phyloP scores from a whole-genome alignment of 2,113 vertebrate species.

The Mormyrus iriodes region DNA sequence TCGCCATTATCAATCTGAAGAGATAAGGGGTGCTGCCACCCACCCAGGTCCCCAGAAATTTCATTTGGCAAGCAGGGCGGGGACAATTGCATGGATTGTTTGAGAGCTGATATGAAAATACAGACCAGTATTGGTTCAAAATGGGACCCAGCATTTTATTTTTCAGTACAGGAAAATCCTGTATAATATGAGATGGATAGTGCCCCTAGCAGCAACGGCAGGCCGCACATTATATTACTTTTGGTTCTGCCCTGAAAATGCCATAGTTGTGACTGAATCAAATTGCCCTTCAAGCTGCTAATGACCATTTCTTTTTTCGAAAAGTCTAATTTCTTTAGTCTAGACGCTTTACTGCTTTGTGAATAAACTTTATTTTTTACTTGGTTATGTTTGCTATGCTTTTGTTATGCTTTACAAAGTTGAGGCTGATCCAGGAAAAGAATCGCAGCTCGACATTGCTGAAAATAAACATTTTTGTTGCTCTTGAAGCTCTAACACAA shows the following conservation, averaged over 20 bases:
- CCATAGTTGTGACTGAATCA: not conserved
- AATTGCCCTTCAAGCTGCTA: not conserved
- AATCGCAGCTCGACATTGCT: not conserved
- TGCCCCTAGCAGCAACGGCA: not conserved
- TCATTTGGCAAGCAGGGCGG: not conserved
- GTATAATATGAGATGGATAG: not conserved
- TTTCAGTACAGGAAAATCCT: not conserved
- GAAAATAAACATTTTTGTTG: slow-evolving; percentile 5
- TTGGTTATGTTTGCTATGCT: not conserved
- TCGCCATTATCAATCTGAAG: not conserved
- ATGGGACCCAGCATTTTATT: not conserved
- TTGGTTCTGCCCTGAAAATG: not conserved
- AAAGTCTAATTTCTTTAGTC: not conserved
- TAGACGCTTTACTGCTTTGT: not conserved
- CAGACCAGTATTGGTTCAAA: not conserved
- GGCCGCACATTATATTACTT: not conserved
- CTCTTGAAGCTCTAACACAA: not conserved
- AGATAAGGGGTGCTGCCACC: not conserved
- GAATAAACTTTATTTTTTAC: not conserved
- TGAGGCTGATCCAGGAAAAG: not conserved
- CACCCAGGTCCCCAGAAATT: not conserved
- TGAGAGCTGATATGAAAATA: not conserved
- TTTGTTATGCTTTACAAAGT: not conserved
- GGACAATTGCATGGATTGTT: not conserved
- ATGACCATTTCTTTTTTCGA: not conserved